Evolutionary conservation across 2,888 invertebrate genomes (phyloP), one percentile per base, ranked within the genome.

Genomic region (Schizotus pectinicornis): DNA sequence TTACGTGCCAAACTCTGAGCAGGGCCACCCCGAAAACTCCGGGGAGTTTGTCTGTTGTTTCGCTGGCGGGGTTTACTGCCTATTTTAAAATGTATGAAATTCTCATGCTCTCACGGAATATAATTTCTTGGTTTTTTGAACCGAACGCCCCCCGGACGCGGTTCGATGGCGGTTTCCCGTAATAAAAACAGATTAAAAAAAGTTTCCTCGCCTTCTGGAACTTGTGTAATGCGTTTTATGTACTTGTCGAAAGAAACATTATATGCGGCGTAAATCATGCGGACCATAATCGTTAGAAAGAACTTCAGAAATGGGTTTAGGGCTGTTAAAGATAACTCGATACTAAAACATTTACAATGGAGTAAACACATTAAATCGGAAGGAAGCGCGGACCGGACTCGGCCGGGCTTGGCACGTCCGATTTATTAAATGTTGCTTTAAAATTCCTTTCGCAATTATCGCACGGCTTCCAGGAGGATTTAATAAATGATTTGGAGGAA

Each of bases 41-140:
- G 51, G 61, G 55, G 56, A 56, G 35, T 43, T 47, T 22, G 50
- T 38, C 52, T 46, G 45, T 52, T 45, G 50, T 57, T 56, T 48
- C 30, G 46, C 33, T 39, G 37, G 2, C 52, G 43, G 43, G 43
- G 37, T 60, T 63, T 63, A 63, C 62, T 37, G 60, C 55, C 61
- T 60, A 48, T 51, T 67, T 59, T 64, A 67, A 67, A 62, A 67
- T 67, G 63, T 61, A 64, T 64, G 66, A 61, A 61, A 59, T 61
- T 56, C 42, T 49, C 42, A 54, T 54, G 54, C 31, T 38, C 35
- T 54, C 39, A 46, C 52, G 31, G 46, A 7, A 31, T 31, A 46
- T 53, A 46, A 53, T 53, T 53, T 36, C 53, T 45, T 37, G 53
- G 38, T 53, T 53, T 53, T 22, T 53, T 46, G 38, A 53, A 46